These are phyloP conservation scores for Danionella cerebrum DNA, from an alignment of 2,113 vertebrate species.

Conservation along the genomic window DNA sequence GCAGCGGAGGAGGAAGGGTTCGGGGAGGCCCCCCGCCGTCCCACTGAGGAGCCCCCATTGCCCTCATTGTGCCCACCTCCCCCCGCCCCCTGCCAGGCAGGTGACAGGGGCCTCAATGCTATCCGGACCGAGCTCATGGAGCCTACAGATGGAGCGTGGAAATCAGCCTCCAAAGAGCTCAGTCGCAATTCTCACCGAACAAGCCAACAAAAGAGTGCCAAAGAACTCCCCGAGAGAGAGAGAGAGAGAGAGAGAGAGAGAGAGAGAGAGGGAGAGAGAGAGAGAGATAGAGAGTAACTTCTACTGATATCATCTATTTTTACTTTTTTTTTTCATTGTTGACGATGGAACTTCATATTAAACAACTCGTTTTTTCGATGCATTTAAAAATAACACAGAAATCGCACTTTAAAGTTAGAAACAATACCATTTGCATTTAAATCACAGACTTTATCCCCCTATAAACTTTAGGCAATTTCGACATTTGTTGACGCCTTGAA, in stretches of 20 bases:
- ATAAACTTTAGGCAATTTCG: too few species aligned
- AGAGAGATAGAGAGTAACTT: conserved; percentile 77
- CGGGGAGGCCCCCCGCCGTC: conserved; percentile 89
- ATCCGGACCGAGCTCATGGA: conserved; percentile 91
- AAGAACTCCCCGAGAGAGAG: conserved; percentile 76
- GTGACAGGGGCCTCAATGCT: conserved; percentile 96
- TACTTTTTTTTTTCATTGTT: too few species aligned
- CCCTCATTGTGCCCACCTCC: conserved; percentile 83
- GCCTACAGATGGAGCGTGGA: conserved; percentile 99
- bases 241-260: conserved; percentile 14
- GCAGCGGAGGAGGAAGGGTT: conserved; percentile 64
- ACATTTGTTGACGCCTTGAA: too few species aligned
- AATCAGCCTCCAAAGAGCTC: conserved; percentile 90
- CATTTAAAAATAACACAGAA: too few species aligned
- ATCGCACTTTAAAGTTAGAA: too few species aligned
- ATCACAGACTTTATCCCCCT: too few species aligned
- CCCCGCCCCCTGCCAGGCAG: conserved; percentile 87
- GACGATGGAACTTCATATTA: too few species aligned
- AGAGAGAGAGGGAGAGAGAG: conserved; percentile 47
- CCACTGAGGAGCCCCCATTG: conserved; percentile 69
- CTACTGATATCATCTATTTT: conserved; percentile 76
- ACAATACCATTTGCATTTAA: too few species aligned
- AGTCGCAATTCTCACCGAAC: conserved; percentile 86
- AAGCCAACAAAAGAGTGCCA: conserved; percentile 90
- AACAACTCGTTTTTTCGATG: too few species aligned